Percentiles rank a stretch among this genome's conserved stretches.
These are phyloP conservation scores for Anolis sagrei DNA, from an alignment of 2,113 vertebrate species.

Conservation along the genomic window DNA sequence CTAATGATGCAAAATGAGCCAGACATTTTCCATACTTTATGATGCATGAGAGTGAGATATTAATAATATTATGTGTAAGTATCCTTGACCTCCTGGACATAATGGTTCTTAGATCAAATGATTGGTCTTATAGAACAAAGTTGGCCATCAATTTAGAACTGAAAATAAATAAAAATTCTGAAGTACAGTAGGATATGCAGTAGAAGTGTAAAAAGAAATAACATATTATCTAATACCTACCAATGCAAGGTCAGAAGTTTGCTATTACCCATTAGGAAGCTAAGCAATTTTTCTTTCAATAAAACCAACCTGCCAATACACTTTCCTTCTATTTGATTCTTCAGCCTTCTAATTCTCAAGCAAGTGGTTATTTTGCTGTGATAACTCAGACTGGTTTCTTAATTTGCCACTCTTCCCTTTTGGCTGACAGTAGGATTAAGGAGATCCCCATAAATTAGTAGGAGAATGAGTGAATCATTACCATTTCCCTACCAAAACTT, in stretches of 20 bases:
- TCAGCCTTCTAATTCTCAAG: background rate
- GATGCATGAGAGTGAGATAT: background rate
- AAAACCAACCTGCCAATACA: fast-evolving
- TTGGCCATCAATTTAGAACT: background rate
- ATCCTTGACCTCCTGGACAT: background rate
- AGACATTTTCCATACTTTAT: background rate
- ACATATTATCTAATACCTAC: background rate
- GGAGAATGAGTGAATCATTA: conserved; percentile 62
- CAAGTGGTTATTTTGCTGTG: conserved; percentile 46
- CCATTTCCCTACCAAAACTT: conserved; percentile 62
- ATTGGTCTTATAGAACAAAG: background rate
- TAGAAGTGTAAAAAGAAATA: background rate
- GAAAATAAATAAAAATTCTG: background rate
- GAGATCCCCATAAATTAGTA: conserved; percentile 62
- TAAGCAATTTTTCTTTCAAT: background rate
- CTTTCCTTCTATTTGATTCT: background rate
- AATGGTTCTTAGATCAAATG: background rate
- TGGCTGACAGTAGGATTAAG: background rate
- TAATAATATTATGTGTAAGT: background rate
- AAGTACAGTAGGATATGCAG: background rate
- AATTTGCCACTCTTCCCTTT: conserved; percentile 35
- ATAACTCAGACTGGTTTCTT: conserved; percentile 21
- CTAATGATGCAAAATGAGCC: background rate
- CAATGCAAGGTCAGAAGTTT: background rate
- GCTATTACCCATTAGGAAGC: fast-evolving